Base-by-base conservation (phyloP, 2,113 vertebrate genomes). In the Lucifuga dentata region DNA sequence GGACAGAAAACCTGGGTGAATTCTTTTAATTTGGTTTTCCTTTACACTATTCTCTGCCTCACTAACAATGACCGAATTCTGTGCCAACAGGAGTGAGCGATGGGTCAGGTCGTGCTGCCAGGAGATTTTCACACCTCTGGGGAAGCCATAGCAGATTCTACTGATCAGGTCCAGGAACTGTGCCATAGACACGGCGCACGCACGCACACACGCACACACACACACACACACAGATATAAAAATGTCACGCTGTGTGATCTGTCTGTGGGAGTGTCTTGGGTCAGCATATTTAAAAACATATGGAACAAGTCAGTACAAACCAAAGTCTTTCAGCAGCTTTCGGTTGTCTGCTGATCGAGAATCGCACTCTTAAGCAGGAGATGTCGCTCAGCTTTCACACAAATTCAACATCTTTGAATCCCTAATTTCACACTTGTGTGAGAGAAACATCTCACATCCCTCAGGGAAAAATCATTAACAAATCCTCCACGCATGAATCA, bases 81-180 rank as follows among this genome's bases (percentile, higher is more conserved):
- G 43, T 12, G 15, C 75, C 44, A 84, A 67, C 41, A 26, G 19
- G 59, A 33, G 39, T 57, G 62, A 62, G 36, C 64, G 56, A 48
- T 43, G 19, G 65, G 58, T 69, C 74, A 57, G 58, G 38, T 19
- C 64, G 70, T 71, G 43, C 55, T 81, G 64, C 67, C 79, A 78
- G 51, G 41, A 63, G 41, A 62, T 61, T 58, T 56, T 63, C 56
- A 52, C 11, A 1, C 51, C 58, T 49, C 23, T 68, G 49, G 15
- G 11, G 44, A 69, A 55, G 52, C 56, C 53, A 57, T 48, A 76
- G 68, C 49, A 73, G 50, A 78, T 8, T 56, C 50, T 45, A 61
- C 21, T 69, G 35, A 73, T 73, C 52, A 57, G 41, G 16, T 75
- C 16, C 60, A 56, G 59, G 20, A 52, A 20, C 45, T 21, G 20